A percentile compares a stretch with the other conserved stretches of the same genome.
Conservation (phyloP, 2,797 vertebrate species). For the Melanotaenia trifasciata region DNA sequence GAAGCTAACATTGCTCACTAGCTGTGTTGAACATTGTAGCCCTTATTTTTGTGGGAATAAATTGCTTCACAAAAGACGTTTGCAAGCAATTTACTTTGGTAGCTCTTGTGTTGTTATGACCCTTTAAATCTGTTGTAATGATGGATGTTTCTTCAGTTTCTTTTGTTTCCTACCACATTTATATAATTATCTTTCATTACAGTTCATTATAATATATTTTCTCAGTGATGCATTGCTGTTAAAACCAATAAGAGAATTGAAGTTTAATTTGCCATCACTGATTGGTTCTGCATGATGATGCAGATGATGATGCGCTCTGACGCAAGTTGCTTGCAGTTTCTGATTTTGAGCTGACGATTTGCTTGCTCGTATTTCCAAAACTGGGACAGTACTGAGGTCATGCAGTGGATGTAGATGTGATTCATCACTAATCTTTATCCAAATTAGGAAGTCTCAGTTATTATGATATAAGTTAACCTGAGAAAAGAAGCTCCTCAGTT, state of each 20-base stretch:
- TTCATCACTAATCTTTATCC: not conserved
- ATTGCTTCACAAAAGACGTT: not conserved
- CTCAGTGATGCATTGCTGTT: not conserved
- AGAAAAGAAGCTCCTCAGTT: not conserved
- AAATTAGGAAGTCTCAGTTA: constrained; percentile 2
- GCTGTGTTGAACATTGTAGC: not conserved
- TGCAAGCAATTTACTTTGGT: not conserved
- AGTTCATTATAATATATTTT: not conserved
- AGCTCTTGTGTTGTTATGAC: not conserved
- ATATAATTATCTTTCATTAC: not conserved
- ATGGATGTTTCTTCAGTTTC: not conserved
- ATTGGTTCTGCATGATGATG: not conserved
- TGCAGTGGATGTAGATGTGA: not conserved
- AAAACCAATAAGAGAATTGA: not conserved
- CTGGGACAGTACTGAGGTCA: not conserved
- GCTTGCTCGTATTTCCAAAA: constrained; percentile 1
- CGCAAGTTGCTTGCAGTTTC: not conserved
- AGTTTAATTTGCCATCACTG: not conserved
- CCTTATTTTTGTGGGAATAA: not conserved
- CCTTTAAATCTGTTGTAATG: not conserved
- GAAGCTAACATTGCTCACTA: not conserved
- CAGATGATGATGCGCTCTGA: not conserved
- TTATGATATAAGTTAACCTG: not conserved
- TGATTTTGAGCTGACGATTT: not conserved
- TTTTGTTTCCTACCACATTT: not conserved